These are phyloP conservation scores for Calameuta filiformis DNA, from an alignment of 2,888 invertebrate species.

Conservation along the genomic window DNA sequence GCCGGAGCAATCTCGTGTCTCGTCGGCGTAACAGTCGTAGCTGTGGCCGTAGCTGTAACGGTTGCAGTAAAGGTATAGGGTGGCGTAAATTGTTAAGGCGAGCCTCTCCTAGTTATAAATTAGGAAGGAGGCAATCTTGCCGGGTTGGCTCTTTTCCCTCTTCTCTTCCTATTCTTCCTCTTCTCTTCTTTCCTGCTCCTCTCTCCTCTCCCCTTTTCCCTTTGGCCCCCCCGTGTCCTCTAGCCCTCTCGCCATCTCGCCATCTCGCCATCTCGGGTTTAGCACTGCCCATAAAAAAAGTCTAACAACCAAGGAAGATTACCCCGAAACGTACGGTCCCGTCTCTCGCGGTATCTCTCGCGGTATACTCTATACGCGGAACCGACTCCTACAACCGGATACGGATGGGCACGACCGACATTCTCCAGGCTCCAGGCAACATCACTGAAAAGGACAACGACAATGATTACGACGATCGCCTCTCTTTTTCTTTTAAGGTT, in stretches of 20 bases:
- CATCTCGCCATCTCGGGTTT: slow-evolving; percentile 28
- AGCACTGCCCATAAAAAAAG: slow-evolving; percentile 42
- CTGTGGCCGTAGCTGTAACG: slow-evolving; percentile 38
- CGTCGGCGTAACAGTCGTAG: slow-evolving; percentile 48
- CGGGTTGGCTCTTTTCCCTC: slow-evolving; percentile 30
- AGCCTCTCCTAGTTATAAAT: slow-evolving; percentile 64
- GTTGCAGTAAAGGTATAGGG: slow-evolving; percentile 38
- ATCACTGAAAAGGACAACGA: no score
- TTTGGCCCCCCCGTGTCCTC: not conserved
- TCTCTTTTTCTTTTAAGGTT: slow-evolving; percentile 36
- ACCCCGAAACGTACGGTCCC: slow-evolving; percentile 38
- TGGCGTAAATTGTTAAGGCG: slow-evolving; percentile 64
- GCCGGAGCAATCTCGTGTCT: slow-evolving; percentile 43
- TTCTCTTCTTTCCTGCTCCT: not conserved
- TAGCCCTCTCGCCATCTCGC: slow-evolving; percentile 3
- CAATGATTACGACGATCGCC: no score
- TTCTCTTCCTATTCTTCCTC: slow-evolving; percentile 13
- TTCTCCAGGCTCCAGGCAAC: no score
- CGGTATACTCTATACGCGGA: not conserved
- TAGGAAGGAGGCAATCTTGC: slow-evolving; percentile 63
- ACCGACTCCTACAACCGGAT: not conserved
- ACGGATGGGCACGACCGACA: slow-evolving; percentile 8
- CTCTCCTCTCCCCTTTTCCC: not conserved
- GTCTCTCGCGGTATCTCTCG: slow-evolving; percentile 11
- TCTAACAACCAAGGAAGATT: slow-evolving; percentile 42